These are phyloP conservation scores for Oreochromis tanganicae DNA, from an alignment of 2,113 vertebrate species.

Conservation along the genomic window DNA sequence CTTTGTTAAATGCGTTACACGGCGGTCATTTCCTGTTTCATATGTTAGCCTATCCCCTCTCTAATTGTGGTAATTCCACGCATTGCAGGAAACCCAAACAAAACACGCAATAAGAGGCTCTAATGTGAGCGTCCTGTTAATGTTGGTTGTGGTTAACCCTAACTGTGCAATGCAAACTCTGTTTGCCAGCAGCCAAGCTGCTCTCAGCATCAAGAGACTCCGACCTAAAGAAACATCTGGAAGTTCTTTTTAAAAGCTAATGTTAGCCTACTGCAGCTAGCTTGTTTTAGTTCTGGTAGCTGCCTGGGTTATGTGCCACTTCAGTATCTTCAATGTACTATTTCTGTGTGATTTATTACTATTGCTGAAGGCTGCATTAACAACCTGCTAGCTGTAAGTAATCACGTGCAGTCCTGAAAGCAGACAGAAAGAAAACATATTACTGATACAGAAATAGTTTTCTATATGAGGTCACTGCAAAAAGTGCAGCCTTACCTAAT, in stretches of 20 bases:
- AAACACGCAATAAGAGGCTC: neutral
- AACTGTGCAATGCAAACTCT: no score
- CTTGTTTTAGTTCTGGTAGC: neutral
- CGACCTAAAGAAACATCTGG: neutral
- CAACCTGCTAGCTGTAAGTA: no score
- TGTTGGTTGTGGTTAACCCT: neutral
- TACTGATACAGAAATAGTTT: no score
- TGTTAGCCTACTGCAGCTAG: neutral
- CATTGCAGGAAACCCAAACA: neutral
- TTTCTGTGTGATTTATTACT: no score
- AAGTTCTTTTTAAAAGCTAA: neutral
- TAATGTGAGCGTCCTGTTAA: neutral
- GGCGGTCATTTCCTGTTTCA: neutral
- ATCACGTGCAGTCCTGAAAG: no score
- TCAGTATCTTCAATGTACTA: no score
- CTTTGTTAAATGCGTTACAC: rapidly evolving
- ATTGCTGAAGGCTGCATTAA: no score
- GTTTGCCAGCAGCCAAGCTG: neutral
- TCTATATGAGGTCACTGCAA: no score
- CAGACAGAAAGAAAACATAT: no score
- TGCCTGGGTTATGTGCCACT: neutral
- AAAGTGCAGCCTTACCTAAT: no score
- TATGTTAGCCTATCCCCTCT: neutral
- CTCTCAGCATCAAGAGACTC: neutral
- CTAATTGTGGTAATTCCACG: neutral